Evolutionary conservation across 2,113 vertebrate genomes (phyloP), one percentile per base, ranked within the genome.

Genomic region (Eidolon helvum): DNA sequence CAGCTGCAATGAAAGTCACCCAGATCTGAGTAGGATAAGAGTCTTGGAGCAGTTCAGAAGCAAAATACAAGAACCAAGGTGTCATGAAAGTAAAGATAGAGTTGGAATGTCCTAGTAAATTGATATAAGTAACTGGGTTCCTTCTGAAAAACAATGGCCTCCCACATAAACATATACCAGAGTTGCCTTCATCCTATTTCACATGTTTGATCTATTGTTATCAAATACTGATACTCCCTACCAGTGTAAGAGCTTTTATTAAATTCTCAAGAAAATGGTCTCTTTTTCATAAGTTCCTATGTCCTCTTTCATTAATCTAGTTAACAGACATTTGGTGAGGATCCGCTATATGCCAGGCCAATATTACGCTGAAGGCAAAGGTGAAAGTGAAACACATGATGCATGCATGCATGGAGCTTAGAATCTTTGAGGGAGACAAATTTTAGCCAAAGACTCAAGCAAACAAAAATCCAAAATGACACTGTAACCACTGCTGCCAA

Each of bases 1-100:
- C n/a, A 66, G 12, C 15, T 15, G 1, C n/a, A n/a, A 2, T 15
- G 38, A 28, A 3, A 1, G 5, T 14, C 38, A 50, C 48, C 10
- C 15, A 38, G 55, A 50, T 18, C 4, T 45, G 11, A 69, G 14
- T 11, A 89, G 26, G 35, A 24, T 18, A 48, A 40, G 19, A 50
- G 12, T 71, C 30, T 45, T 28, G n/a, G 18, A 69, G 74, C 10
- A 30, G 19, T 35, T 63, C 9, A 40, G n/a, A 43, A 40, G 26
- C 16, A 95, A 88, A 96, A 38, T 40, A 10, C 61, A 83, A 71
- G 12, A 91, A 18, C 33, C 78, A 82, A 43, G 35, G 0, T 61
- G 21, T 19, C 15, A 7, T 19, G 5, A 71, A 69, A 12, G 57
- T 63, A 38, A 82, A 5, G 68, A 26, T 9, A 65, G 26, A 78